Base-by-base conservation (phyloP, 2,888 invertebrate genomes). In the Macropis europaea region DNA sequence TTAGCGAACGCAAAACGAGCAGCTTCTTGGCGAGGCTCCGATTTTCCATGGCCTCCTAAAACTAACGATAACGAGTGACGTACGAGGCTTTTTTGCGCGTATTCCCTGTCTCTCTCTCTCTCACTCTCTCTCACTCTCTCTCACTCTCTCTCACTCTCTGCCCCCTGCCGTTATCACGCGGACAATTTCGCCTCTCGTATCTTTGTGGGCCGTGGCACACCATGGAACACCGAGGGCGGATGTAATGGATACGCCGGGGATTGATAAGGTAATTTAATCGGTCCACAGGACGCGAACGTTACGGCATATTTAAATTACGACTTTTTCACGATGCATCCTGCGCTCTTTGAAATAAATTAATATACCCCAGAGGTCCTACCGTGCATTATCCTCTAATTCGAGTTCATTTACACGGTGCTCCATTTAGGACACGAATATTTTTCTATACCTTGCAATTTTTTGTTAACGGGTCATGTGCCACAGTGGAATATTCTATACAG, bases 21-120 rank as follows among this genome's bases (percentile, higher is more conserved):
- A 57, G 72, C 57, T 72, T 71, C 72, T 72, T 72, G 72, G 71
- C 72, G 52, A 57, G 53, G 45, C 30, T 62, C 71, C 71, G 72
- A 63, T 72, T 71, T 71, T 62, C 40, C 45, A 34, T 34, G 64
- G 40, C 34, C 61, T 60, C 54, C 78, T 60, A 70, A 74, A 77
- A 64, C 50, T 56, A 66, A 60, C 75, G 76, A 77, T 77, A 77
- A 77, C 78, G 59, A 60, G 61, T 77, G 78, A 77, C 78, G 50
- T 70, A 78, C 75, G 76, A 64, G 73, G 22, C 24, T 1, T 42
- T 48, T 67, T 76, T 62, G n/a, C n/a, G n/a, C n/a, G n/a, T 53
- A 59, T 50, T 17, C 34, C 47, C n/a, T 11, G 13, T 9, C 19
- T 2, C 7, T 11, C n/a, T 9, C 7, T 19, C 13, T 7, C 57